Base-by-base conservation (phyloP, 2,888 invertebrate species). In the Chloromyia formosa region DNA sequence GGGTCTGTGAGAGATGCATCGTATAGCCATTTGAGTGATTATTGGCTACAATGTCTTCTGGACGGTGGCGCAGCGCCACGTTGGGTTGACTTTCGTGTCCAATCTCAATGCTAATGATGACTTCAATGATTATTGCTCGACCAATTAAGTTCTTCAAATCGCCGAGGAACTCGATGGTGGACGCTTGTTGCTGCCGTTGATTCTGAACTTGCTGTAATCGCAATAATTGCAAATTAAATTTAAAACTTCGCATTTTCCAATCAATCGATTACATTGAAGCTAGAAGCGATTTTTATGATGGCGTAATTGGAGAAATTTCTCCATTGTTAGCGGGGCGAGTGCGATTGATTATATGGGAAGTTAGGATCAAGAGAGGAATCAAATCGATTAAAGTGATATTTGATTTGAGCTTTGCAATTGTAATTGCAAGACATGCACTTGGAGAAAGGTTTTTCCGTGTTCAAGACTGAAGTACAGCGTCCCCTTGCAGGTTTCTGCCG, bases 151-250 rank as follows among this genome's bases (percentile, higher is more conserved):
- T 40, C 42, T 62, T 40, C n/a, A 14, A 62, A 40, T 18, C 5
- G 23, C 16, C 16, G 12, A 40, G 16, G n/a, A 35, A 7, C 27
- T 16, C 40, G 40, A 22, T 23, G 18, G 27, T 35, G 27, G 27
- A 7, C 12, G 60, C 58, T 58, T 18, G 10, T 58, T 22, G 16
- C 14, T 16, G 40, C 62, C 22, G 16, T 3, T 12, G 23, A 23
- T 62, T 62, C 62, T 62, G 62, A 40, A 62, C 18, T 62, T 9
- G 16, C 10, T 16, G 62, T 40, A 62, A 40, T 62, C 62, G 62
- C 62, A 62, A 62, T 62, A 62, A 62, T 62, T 62, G 62, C 62
- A 62, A 62, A 62, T 62, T 62, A 62, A 62, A 62, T 62, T 62
- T 62, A 62, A 62, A 40, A 40, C 62, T 62, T 62, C 40, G n/a